Evolutionary conservation across 1,140 invertebrate species (phyloP), one percentile per base, ranked within the genome.

Genomic region (Triops longicaudatus): DNA sequence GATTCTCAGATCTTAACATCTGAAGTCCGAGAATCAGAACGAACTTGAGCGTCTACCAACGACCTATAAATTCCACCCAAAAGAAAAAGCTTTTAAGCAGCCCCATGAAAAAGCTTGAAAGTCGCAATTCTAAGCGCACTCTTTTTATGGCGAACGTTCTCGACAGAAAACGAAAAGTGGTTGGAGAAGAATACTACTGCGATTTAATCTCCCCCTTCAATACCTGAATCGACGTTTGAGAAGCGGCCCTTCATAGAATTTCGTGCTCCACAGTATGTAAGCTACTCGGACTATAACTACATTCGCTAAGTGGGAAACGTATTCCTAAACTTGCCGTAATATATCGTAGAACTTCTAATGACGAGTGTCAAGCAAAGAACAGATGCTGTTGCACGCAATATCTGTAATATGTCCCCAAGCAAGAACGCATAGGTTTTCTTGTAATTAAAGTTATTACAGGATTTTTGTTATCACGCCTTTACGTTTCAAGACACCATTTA

Each of bases 51-150:
- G 50, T 63, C 50, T 63, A 63, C 22, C 17, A 63, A 63, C 50
- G 50, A 63, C 50, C 50, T 63, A 63, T 63, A 63, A 63, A 63
- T 63, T 63, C 50, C n/a, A 63, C 14, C 50, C 50, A 17, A 17
- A 63, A 63, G 50, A 63, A 63, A 63, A 63, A 63, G 50, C 50
- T 63, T 63, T 63, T 63, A 63, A 63, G 50, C 50, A 63, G 50
- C 50, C 17, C 50, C 14, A 63, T 63, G 22, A 22, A 63, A 63
- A 63, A 63, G 50, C 50, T 63, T 63, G 50, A 22, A 63, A 63
- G 50, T 63, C 14, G 50, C 22, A n/a, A 63, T 22, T 22, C 50
- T 63, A 22, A 63, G 22, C 22, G 50, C 50, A 17, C 50, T 63
- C 50, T n/a, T 63, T 63, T 63, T 63, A 63, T 63, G 50, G 50